phyloP scores from a whole-genome alignment of 2,888 invertebrate genomes.

The Nymphalis urticae region DNA sequence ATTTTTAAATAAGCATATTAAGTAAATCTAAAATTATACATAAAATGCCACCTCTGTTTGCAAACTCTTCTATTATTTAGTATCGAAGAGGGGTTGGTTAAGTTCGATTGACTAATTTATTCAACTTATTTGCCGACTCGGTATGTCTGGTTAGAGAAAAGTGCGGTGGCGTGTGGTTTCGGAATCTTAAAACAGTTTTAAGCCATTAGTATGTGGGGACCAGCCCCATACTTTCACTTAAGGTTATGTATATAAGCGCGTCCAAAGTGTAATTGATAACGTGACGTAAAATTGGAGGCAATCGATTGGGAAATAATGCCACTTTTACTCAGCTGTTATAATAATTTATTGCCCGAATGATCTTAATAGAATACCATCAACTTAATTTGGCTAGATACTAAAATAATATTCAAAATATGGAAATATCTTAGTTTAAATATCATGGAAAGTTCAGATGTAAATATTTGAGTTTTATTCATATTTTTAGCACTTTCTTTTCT shows the following conservation, averaged over 20 bases:
- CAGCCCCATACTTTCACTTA: constrained; percentile 75
- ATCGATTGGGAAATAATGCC: constrained; percentile 45
- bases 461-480: constrained; percentile 3
- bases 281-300: constrained; percentile 67
- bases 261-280: constrained; percentile 70
- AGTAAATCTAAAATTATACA: neutral
- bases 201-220: constrained; percentile 76
- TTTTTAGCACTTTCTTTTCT: constrained; percentile 9
- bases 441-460: neutral
- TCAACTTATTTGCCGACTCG: constrained; percentile 71
- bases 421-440: neutral
- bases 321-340: constrained; percentile 32
- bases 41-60: constrained; percentile 27
- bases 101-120: constrained; percentile 73
- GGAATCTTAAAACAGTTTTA: constrained; percentile 75
- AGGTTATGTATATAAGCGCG: constrained; percentile 78
- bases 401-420: neutral
- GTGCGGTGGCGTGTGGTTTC: constrained; percentile 67
- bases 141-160: constrained; percentile 72
- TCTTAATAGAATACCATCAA: constrained; percentile 13
- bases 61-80: constrained; percentile 50
- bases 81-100: constrained; percentile 60
- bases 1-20: neutral
- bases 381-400: neutral
- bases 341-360: constrained; percentile 18